phyloP scores from a whole-genome alignment of 2,797 vertebrate species.

The Arremon brunneinucha region DNA sequence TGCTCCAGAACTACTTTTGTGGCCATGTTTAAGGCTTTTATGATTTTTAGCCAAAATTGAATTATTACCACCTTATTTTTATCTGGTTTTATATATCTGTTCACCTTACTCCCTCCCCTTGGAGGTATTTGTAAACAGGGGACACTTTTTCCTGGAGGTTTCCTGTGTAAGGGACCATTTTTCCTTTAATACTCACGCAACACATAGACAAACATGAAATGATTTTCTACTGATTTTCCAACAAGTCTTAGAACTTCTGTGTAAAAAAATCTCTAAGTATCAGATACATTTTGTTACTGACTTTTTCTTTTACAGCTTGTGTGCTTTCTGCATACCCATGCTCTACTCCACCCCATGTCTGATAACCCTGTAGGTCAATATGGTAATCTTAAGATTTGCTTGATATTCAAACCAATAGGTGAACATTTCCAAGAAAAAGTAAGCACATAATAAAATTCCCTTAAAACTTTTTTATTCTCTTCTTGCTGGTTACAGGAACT shows the following conservation, averaged over 20 bases:
- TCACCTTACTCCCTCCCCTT: background rate
- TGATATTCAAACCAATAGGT: background rate
- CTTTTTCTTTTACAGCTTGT: background rate
- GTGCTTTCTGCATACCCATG: background rate
- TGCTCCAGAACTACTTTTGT: background rate
- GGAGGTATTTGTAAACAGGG: background rate
- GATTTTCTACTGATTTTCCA: background rate
- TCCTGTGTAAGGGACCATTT: background rate
- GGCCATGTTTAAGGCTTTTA: background rate
- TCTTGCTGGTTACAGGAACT: background rate
- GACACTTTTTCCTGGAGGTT: background rate
- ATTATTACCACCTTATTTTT: background rate
- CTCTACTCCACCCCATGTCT: background rate
- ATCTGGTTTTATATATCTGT: background rate
- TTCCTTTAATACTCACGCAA: background rate
- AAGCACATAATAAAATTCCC: background rate
- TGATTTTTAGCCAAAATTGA: background rate
- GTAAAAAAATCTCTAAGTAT: background rate
- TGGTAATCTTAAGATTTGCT: background rate
- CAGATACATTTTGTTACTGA: background rate
- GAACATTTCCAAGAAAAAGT: background rate
- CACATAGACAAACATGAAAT: background rate
- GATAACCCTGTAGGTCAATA: background rate
- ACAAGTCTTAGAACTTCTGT: background rate
- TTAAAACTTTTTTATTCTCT: background rate